Evolutionary conservation across 1,140 invertebrate genomes (phyloP).

Genomic region (Drosophila tsacasi): DNA sequence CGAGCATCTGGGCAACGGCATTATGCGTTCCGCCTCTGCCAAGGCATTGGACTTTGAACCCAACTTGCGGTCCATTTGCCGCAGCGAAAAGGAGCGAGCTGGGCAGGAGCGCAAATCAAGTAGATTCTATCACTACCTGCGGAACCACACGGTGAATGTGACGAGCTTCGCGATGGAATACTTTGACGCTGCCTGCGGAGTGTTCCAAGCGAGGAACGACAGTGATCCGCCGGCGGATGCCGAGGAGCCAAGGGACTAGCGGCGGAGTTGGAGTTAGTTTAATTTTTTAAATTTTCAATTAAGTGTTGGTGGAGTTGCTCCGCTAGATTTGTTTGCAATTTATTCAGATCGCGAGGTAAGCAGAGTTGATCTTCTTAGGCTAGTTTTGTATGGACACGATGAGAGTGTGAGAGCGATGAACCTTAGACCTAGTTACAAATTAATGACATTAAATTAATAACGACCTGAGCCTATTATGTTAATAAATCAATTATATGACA

Average conservation of each 20-base stretch:
- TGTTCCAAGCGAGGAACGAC: conserved; percentile 37
- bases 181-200: conserved; percentile 66
- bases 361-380: conserved; percentile 72
- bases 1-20: conserved; percentile 54
- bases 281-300: conserved; percentile 14
- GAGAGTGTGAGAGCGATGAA: conserved; percentile 19
- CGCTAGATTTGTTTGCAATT: conserved; percentile 42
- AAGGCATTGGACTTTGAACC: conserved; percentile 87
- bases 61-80: conserved; percentile 86
- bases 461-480: conserved; percentile 48
- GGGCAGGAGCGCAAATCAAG: conserved; percentile 86
- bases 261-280: conserved; percentile 1
- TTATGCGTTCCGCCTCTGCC: conserved; percentile 48
- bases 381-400: conserved; percentile 43
- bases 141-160: conserved; percentile 57
- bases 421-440: conserved; percentile 39
- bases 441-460: conserved; percentile 43
- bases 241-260: conserved; percentile 15
- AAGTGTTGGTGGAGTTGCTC: conserved; percentile 27
- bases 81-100: conserved; percentile 86
- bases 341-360: conserved; percentile 59
- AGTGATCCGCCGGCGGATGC: conserved; percentile 4
- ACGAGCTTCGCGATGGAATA: conserved; percentile 62
- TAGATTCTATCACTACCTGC: conserved; percentile 88
- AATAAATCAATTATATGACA: conserved; percentile 54